Evolutionary conservation across 2,888 invertebrate genomes (phyloP).

Genomic region (Metacarcinus magister): DNA sequence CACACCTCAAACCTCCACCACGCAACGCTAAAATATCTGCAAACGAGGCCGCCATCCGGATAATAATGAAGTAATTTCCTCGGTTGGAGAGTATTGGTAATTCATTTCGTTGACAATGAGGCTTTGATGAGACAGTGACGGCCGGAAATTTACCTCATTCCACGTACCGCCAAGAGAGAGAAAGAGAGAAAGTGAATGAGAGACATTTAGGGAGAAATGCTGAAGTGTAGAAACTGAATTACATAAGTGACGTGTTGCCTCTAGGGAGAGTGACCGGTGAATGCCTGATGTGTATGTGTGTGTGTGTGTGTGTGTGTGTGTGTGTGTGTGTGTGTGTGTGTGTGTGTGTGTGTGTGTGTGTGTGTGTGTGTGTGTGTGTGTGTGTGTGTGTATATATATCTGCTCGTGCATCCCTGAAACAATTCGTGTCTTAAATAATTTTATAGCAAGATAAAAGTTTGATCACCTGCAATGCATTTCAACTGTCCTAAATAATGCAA

Average conservation of each 20-base stretch:
- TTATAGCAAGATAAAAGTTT: too few relatives aligned
- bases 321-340: not conserved
- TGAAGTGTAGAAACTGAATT: not conserved
- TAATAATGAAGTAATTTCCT: conserved; percentile 5
- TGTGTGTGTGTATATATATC: not conserved
- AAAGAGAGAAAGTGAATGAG: not conserved
- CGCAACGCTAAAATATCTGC: not conserved
- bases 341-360: not conserved
- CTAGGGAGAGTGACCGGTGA: not conserved
- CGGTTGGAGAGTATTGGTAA: not conserved
- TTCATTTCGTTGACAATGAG: conserved; percentile 26
- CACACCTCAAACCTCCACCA: not conserved
- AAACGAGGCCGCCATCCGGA: not conserved
- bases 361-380: conserved; percentile 26
- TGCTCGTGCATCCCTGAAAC: too few relatives aligned
- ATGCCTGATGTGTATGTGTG: not conserved
- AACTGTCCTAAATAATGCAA: too few relatives aligned
- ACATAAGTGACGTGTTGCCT: not conserved
- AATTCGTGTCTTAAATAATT: too few relatives aligned
- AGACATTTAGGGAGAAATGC: not conserved
- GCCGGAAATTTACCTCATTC: not conserved
- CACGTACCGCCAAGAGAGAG: not conserved
- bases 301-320: not conserved
- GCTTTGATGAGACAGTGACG: not conserved
- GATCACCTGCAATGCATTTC: too few relatives aligned